These are phyloP conservation scores for Stegostoma tigrinum DNA, from an alignment of 2,113 vertebrate genomes.

Conservation along the genomic window DNA sequence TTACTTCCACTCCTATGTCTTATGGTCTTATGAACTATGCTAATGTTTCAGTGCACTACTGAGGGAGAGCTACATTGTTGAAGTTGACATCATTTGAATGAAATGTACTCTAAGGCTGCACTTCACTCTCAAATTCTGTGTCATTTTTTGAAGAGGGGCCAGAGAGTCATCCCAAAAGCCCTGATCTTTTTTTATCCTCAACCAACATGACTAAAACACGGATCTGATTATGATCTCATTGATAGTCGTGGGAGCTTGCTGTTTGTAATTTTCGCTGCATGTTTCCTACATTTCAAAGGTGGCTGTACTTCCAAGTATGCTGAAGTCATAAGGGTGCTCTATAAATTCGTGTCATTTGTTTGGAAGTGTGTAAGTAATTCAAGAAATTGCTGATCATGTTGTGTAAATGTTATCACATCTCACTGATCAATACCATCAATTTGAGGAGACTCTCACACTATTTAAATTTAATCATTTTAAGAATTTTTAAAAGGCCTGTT, in stretches of 20 bases:
- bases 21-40: no score
- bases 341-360: background rate
- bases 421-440: no score
- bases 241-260: background rate
- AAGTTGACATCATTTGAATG: background rate
- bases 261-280: background rate
- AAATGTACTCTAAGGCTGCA: background rate
- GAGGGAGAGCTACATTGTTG: background rate
- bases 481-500: background rate
- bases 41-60: background rate
- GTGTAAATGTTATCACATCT: background rate
- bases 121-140: background rate
- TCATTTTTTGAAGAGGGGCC: background rate
- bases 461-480: background rate
- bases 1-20: no score
- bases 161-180: background rate
- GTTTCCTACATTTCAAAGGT: background rate
- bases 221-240: no score
- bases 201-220: background rate
- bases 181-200: background rate
- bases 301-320: background rate
- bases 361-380: background rate
- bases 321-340: background rate
- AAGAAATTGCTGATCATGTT: background rate
- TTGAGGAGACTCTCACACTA: background rate